Evolutionary conservation across 2,888 invertebrate species (phyloP), one percentile per base, ranked within the genome.

Genomic region (Acronicta leporina): DNA sequence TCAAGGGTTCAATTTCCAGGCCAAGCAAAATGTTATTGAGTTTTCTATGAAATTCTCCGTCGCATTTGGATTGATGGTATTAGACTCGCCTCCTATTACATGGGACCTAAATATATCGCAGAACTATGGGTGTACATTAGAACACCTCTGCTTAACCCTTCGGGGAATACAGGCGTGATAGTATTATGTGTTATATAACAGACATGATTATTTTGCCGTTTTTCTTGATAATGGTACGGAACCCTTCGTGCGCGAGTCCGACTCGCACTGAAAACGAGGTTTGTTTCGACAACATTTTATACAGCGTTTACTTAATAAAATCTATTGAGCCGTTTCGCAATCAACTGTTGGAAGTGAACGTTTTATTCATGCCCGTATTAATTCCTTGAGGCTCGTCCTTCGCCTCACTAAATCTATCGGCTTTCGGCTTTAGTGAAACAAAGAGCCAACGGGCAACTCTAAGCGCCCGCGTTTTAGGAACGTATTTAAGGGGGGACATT

Each of bases 351-450:
- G 50, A 53, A 47, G 27, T 57, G 51, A 59, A 57, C 63, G 62
- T 73, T 82, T 77, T 83, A 80, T 78, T 79, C 73, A 73, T 76
- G 74, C 67, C 68, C 42, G 49, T 76, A 75, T 77, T 79, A 79
- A 82, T 78, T 73, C 76, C 61, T 66, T 69, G 80, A 75, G 66
- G 63, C 65, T 61, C 51, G 63, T 59, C 63, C 66, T 62, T 62
- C 63, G 56, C 68, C 61, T 73, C 68, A 66, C 61, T 79, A 75
- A 77, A 80, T 77, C 84, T 75, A 71, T 70, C 68, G 68, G 80
- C 75, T 80, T 82, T 68, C 63, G 62, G 81, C 73, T 80, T 82
- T 72, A 49, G 50, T 62, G 33, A 61, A 77, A 81, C 77, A 74
- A 74, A 76, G 77, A 78, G 68, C 68, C 67, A 68, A 44, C 63